phyloP scores from a whole-genome alignment of 2,113 vertebrate species.

The Nettapus auritus region DNA sequence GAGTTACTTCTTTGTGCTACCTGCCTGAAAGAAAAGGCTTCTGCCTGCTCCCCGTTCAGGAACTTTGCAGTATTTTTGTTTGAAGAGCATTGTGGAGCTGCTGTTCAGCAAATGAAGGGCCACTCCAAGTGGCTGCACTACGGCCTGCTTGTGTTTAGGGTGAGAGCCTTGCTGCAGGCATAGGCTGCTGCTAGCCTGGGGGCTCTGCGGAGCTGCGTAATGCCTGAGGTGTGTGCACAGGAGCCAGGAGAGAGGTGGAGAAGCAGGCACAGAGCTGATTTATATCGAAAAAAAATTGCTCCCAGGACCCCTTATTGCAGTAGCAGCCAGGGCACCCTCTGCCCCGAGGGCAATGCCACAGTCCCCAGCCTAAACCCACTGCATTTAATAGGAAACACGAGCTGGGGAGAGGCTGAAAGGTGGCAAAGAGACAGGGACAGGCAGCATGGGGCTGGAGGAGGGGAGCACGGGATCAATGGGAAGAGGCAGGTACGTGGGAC shows the following conservation, averaged over 20 bases:
- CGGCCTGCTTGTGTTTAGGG: not conserved
- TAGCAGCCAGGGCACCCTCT: not conserved
- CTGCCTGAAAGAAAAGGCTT: not conserved
- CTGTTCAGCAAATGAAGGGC: slow-evolving; percentile 53
- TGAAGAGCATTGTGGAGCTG: slow-evolving; percentile 48
- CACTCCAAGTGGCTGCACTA: slow-evolving; percentile 14
- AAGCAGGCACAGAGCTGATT: not conserved
- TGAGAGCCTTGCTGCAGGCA: not conserved
- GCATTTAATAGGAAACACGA: not conserved
- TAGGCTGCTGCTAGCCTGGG: not conserved
- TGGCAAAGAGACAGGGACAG: not conserved
- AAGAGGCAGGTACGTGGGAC: not conserved
- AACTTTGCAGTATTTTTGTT: not conserved
- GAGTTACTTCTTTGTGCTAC: not conserved
- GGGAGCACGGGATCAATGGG: not conserved
- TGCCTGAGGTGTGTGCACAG: not conserved
- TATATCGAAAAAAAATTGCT: not conserved
- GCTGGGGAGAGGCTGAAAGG: not conserved
- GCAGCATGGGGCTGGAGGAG: not conserved
- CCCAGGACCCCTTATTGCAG: not conserved
- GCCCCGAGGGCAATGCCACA: not conserved
- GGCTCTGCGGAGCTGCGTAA: not conserved
- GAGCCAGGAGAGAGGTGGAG: not conserved
- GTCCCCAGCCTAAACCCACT: not conserved
- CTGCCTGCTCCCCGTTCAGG: not conserved